Evolutionary conservation across 2,797 vertebrate species (phyloP).

Genomic region (Danio tinwini): DNA sequence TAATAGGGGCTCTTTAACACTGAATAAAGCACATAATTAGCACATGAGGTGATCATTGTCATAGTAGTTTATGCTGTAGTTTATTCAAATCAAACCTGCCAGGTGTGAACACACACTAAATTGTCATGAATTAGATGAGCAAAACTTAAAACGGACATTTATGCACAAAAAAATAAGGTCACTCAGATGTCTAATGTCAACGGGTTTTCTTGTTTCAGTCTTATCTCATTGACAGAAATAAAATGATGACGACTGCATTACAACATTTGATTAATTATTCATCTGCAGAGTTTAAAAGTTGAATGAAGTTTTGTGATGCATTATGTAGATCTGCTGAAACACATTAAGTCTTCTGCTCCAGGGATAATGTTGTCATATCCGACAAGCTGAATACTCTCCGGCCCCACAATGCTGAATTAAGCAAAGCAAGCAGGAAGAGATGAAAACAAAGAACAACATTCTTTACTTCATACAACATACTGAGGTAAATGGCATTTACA

Average conservation of each 20-base stretch:
- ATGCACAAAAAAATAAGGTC: not conserved
- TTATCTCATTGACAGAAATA: not conserved
- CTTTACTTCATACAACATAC: conserved; percentile 30
- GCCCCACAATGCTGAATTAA: conserved; percentile 13
- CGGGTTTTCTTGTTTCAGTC: not conserved
- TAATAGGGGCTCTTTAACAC: too few species aligned
- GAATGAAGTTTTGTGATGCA: conserved; percentile 8
- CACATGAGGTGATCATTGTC: too few species aligned
- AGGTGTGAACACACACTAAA: not conserved
- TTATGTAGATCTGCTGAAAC: not conserved
- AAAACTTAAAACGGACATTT: not conserved
- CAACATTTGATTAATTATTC: conserved; percentile 35
- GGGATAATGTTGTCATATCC: conserved; percentile 26
- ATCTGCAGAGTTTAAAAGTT: conserved; percentile 5
- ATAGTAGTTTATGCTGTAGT: too few species aligned
- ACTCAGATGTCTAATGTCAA: not conserved
- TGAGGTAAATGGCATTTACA: conserved; percentile 22
- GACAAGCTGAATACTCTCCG: conserved; percentile 23
- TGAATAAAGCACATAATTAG: too few species aligned
- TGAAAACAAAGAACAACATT: conserved; percentile 30
- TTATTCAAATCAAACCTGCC: too few species aligned
- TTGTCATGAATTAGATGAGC: not conserved
- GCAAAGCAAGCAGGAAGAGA: conserved; percentile 31
- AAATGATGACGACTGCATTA: conserved; percentile 19
- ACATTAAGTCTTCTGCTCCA: conserved; percentile 6